Evolutionary conservation across 1,140 invertebrate genomes (phyloP).

Genomic region (Pseudomyrmex cubaensis): DNA sequence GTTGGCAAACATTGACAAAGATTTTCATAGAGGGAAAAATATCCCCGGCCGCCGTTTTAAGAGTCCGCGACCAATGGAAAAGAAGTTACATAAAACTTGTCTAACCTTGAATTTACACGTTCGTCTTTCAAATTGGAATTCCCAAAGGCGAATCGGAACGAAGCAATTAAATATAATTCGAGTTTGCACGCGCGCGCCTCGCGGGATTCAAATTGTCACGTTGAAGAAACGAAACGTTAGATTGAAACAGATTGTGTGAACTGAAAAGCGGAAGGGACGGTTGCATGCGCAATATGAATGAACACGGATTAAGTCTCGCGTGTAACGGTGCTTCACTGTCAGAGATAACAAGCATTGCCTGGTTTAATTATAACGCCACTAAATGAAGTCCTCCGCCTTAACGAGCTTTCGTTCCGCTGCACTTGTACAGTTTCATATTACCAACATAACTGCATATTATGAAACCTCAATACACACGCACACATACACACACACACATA

Average conservation of each 20-base stretch:
- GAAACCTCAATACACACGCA: slow-evolving; percentile 16
- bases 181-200: background rate
- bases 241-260: slow-evolving; percentile 8
- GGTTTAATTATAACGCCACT: slow-evolving; percentile 45
- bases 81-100: too few relatives aligned
- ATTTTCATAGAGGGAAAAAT: background rate
- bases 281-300: slow-evolving; percentile 34
- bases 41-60: too few relatives aligned
- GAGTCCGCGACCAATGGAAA: too few relatives aligned
- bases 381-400: slow-evolving; percentile 49
- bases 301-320: slow-evolving; percentile 46
- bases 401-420: slow-evolving; percentile 47
- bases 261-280: slow-evolving; percentile 13
- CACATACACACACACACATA: too few relatives aligned
- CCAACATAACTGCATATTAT: slow-evolving; percentile 28
- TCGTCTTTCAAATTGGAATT: too few relatives aligned
- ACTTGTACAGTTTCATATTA: slow-evolving; percentile 46
- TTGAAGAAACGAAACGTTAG: background rate
- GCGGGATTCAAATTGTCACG: background rate
- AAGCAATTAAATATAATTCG: too few relatives aligned
- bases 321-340: slow-evolving; percentile 32
- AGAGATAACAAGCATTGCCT: slow-evolving; percentile 52
- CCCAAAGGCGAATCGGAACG: too few relatives aligned
- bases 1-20: background rate
- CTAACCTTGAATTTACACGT: too few relatives aligned